Evolutionary conservation across 37 sponge, comb jelly and placozoan genomes (phyloP).

Genomic region (Beroe ovata): DNA sequence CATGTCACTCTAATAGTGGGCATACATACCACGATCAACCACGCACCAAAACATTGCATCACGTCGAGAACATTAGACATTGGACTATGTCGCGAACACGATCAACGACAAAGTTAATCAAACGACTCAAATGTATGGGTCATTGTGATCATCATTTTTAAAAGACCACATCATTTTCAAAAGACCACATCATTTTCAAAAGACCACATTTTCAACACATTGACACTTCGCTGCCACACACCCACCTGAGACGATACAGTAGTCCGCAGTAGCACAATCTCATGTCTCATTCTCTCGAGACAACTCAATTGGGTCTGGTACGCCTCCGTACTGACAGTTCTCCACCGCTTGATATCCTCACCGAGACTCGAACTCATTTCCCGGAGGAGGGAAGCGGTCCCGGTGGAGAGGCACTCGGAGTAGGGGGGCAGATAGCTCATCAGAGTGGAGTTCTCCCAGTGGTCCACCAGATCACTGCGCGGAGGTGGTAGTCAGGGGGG

Average conservation of each 20-base stretch:
- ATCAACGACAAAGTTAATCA: too few relatives aligned
- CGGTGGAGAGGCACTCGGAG: conserved; percentile 33
- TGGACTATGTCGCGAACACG: too few relatives aligned
- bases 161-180: too few relatives aligned
- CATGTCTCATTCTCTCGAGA: conserved; percentile 79
- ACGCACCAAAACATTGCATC: too few relatives aligned
- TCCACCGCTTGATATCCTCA: conserved; percentile 6
- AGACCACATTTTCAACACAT: not conserved
- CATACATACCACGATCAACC: too few relatives aligned
- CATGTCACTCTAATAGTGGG: too few relatives aligned
- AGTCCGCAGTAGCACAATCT: conserved; percentile 72
- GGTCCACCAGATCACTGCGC: conserved; percentile 71
- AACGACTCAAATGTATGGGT: too few relatives aligned
- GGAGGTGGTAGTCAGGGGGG: too few relatives aligned
- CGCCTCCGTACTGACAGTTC: conserved; percentile 50
- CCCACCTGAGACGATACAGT: conserved; percentile 68
- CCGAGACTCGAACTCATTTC: conserved; percentile 67
- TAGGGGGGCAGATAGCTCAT: conserved; percentile 78
- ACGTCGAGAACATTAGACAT: too few relatives aligned
- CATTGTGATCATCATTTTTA: too few relatives aligned
- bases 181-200: not conserved
- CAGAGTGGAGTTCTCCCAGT: conserved; percentile 85
- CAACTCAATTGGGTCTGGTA: conserved; percentile 73
- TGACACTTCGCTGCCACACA: too few relatives aligned
- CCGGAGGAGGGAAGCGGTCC: conserved; percentile 22